Evolutionary conservation across 2,888 invertebrate genomes (phyloP).

Genomic region (Meandrusa payeni): DNA sequence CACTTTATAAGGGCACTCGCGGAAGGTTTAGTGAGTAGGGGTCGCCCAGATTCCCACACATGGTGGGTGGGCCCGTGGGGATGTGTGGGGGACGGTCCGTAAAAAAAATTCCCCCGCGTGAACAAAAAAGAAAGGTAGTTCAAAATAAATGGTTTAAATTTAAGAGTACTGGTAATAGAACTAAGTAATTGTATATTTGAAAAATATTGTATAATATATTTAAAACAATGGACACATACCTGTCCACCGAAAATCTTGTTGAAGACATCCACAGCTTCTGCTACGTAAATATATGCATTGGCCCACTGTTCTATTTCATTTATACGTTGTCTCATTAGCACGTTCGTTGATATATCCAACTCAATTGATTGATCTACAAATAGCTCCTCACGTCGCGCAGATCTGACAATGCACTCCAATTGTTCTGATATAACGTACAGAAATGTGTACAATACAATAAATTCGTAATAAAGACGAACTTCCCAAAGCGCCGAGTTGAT

Average conservation of each 20-base stretch:
- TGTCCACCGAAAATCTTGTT: constrained; percentile 12
- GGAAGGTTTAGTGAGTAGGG: too few relatives aligned
- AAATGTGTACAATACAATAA: neutral
- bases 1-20: too few relatives aligned
- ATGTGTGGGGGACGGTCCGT: too few relatives aligned
- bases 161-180: too few relatives aligned
- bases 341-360: neutral
- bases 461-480: constrained; percentile 6
- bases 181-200: too few relatives aligned
- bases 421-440: constrained; percentile 12
- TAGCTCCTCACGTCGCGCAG: neutral
- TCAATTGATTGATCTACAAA: neutral
- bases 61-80: too few relatives aligned
- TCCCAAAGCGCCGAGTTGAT: neutral
- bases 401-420: constrained; percentile 10
- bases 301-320: constrained; percentile 10
- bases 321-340: neutral
- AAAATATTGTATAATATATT: too few relatives aligned
- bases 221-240: too few relatives aligned
- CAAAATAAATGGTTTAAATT: too few relatives aligned
- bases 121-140: too few relatives aligned
- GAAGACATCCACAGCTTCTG: constrained; percentile 1
- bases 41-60: too few relatives aligned
- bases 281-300: neutral
- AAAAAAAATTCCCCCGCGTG: too few relatives aligned